Evolutionary conservation across 2,888 invertebrate genomes (phyloP).

Genomic region (Eupithecia subumbrata): DNA sequence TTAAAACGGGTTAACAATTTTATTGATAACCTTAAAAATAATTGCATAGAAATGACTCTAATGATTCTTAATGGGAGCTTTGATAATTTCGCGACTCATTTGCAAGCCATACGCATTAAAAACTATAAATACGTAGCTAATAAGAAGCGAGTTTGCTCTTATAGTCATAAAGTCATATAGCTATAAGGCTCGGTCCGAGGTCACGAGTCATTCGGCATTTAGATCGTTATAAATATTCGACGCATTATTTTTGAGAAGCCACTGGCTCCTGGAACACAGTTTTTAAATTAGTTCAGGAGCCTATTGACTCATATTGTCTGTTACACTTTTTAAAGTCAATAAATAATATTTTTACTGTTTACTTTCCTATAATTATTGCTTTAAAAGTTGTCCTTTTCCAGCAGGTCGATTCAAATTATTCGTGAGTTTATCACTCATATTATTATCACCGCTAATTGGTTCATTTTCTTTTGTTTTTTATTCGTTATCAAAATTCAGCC

Average conservation of each 20-base stretch:
- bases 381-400: not conserved
- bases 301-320: too few relatives aligned
- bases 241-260: too few relatives aligned
- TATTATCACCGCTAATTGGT: too few relatives aligned
- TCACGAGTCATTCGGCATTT: not conserved
- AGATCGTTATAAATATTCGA: not conserved
- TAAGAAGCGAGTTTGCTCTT: constrained; percentile 36
- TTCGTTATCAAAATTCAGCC: not conserved
- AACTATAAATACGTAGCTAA: constrained; percentile 40
- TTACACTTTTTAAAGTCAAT: too few relatives aligned
- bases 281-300: too few relatives aligned
- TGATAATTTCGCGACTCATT: constrained; percentile 44
- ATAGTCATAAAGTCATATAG: not conserved
- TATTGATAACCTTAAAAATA: constrained; percentile 13
- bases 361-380: too few relatives aligned
- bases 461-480: not conserved
- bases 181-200: not conserved
- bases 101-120: constrained; percentile 44
- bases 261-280: too few relatives aligned
- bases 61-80: constrained; percentile 40
- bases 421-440: too few relatives aligned
- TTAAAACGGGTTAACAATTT: constrained; percentile 9
- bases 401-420: not conserved
- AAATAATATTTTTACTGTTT: too few relatives aligned
- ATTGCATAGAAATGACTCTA: constrained; percentile 30